phyloP scores from a whole-genome alignment of 2,888 invertebrate species.

The Cosmia trapezina region DNA sequence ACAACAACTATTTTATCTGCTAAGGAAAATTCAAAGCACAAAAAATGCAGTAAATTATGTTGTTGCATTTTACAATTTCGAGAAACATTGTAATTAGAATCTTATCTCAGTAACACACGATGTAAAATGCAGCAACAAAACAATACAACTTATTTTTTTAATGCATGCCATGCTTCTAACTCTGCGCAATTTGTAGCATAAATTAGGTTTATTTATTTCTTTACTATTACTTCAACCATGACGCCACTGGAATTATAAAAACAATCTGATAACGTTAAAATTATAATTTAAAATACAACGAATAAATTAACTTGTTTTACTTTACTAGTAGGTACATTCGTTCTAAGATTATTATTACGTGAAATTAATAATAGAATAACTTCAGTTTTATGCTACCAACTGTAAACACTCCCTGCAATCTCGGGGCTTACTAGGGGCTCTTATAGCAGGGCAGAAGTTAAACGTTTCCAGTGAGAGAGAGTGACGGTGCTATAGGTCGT shows the following conservation, averaged over 20 bases:
- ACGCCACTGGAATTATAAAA: neutral
- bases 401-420: neutral
- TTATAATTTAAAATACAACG: conserved; percentile 1
- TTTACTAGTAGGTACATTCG: neutral
- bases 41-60: neutral
- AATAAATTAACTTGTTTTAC: neutral
- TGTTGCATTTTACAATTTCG: conserved; percentile 7
- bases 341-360: neutral
- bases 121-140: conserved; percentile 23
- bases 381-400: conserved; percentile 10
- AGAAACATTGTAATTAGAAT: neutral
- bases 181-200: conserved; percentile 30
- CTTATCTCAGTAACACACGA: neutral
- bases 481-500: no score
- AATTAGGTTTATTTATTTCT: conserved; percentile 15
- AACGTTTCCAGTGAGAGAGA: no score
- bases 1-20: neutral
- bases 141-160: neutral
- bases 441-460: no score
- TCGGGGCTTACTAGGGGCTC: no score
- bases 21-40: neutral
- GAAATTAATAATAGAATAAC: neutral
- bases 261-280: neutral
- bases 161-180: conserved; percentile 17
- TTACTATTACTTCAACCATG: neutral